A percentile compares a stretch with the other conserved stretches of the same genome.
These are phyloP conservation scores for Illadopsis cleaveri DNA, from an alignment of 2,113 vertebrate species.

Conservation along the genomic window DNA sequence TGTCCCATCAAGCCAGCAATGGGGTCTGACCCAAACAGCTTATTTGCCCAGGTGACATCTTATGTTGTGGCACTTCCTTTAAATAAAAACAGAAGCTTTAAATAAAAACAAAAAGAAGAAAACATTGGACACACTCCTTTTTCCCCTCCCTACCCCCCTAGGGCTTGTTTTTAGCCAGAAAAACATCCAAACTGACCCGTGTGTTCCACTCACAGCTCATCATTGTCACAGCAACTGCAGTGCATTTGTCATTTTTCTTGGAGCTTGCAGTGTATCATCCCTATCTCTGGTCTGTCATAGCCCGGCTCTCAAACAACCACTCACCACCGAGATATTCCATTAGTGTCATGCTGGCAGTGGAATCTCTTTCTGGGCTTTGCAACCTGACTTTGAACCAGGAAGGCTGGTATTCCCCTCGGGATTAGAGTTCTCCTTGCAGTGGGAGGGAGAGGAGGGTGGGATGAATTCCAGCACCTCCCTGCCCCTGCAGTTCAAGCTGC, in stretches of 20 bases:
- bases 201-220: not conserved
- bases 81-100: not conserved
- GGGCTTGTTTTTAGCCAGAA: not conserved
- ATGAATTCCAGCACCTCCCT: not conserved
- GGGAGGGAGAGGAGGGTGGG: not conserved
- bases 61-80: not conserved
- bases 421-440: not conserved
- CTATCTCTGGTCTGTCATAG: not conserved
- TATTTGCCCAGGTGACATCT: not conserved
- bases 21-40: not conserved
- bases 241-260: not conserved
- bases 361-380: not conserved
- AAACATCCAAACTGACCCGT: not conserved
- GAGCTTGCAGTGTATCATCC: not conserved
- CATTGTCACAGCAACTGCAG: not conserved
- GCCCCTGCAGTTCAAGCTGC: not conserved
- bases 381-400: not conserved
- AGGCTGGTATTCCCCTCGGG: not conserved
- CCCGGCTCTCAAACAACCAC: not conserved
- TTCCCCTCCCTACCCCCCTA: rapidly evolving
- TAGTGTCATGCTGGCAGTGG: constrained; percentile 13
- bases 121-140: not conserved
- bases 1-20: not conserved
- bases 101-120: not conserved
- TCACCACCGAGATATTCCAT: constrained; percentile 21